Evolutionary conservation across 2,888 invertebrate genomes (phyloP).

Genomic region (Geotrupes spiniger): DNA sequence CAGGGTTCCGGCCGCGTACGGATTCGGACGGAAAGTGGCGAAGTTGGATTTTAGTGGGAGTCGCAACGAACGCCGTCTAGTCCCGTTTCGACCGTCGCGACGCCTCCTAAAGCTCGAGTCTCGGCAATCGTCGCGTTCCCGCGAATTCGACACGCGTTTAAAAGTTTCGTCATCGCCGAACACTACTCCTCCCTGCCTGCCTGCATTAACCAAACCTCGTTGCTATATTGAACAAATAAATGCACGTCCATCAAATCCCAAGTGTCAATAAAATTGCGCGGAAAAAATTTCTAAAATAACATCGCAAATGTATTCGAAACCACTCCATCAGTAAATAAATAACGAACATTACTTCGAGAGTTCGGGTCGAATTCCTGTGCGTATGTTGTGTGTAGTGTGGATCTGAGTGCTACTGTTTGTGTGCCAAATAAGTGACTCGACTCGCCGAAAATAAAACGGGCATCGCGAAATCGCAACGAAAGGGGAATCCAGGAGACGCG

Average conservation of each 20-base stretch:
- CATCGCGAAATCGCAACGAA: neutral
- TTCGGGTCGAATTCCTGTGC: conserved; percentile 8
- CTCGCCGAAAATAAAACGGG: conserved; percentile 17
- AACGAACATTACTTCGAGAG: neutral
- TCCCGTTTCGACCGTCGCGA: conserved; percentile 33
- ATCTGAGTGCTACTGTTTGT: conserved; percentile 23
- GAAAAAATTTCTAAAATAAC: too few species aligned
- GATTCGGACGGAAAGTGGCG: conserved; percentile 16
- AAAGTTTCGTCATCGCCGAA: neutral
- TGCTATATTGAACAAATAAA: too few species aligned
- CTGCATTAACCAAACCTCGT: too few species aligned
- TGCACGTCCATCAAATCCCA: too few species aligned
- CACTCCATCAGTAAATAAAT: neutral
- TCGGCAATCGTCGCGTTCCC: conserved; percentile 12
- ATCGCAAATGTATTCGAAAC: too few species aligned
- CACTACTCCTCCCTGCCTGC: too few species aligned
- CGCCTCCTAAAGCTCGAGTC: conserved; percentile 21
- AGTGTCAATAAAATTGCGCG: too few species aligned
- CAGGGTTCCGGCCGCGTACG: conserved; percentile 38
- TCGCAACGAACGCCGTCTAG: conserved; percentile 32
- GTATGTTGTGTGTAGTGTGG: conserved; percentile 12
- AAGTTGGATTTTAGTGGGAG: conserved; percentile 27
- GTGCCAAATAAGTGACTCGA: conserved; percentile 34
- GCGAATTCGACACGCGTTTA: conserved; percentile 4
- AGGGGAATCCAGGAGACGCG: neutral